Conservation (phyloP, 2,797 vertebrate species). For the Anguilla marmorata region DNA sequence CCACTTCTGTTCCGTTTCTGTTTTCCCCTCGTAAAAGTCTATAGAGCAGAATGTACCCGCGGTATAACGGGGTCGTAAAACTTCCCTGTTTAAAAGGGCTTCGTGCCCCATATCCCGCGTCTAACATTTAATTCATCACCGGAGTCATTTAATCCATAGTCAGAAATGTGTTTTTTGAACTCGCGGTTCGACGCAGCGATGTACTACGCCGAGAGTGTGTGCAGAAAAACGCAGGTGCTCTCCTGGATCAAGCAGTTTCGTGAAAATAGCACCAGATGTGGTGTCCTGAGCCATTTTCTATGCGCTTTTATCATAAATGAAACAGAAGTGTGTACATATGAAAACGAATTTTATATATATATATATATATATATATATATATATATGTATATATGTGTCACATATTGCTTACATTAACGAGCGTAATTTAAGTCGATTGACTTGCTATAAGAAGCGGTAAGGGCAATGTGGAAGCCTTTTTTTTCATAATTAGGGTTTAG, state of each 20-base stretch:
- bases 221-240: background rate
- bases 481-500: constrained; percentile 39
- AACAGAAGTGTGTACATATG: background rate
- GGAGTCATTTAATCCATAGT: background rate
- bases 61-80: background rate
- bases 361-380: background rate
- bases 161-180: background rate
- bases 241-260: background rate
- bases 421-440: constrained; percentile 27
- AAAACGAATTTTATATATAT: background rate
- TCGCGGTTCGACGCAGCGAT: background rate
- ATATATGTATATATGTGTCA: too few relatives aligned
- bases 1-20: background rate
- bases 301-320: background rate
- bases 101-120: background rate
- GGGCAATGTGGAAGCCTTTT: constrained; percentile 27
- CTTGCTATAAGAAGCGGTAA: constrained; percentile 17
- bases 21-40: background rate
- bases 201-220: background rate
- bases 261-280: background rate
- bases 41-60: background rate
- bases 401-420: constrained; percentile 22
- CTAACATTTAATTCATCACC: background rate
- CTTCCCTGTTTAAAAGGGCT: background rate
- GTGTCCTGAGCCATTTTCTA: background rate